Percentiles rank a stretch among this genome's conserved stretches.
Conservation (phyloP, 2,797 vertebrate species). For the Falco concolor region DNA sequence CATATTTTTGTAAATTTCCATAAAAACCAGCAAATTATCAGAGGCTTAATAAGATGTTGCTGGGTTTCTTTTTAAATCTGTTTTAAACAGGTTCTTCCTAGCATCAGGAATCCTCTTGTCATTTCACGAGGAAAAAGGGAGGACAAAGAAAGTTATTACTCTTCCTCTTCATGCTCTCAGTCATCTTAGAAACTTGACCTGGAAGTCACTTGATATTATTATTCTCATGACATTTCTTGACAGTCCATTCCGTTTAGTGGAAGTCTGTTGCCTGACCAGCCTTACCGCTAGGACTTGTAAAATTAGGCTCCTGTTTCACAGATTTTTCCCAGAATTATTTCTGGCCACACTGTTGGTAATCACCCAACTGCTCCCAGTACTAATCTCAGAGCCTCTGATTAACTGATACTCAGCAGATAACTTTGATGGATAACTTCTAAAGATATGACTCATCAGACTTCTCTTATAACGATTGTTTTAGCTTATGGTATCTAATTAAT, state of each 20-base stretch:
- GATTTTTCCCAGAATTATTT: neutral
- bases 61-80: neutral
- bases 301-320: neutral
- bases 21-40: neutral
- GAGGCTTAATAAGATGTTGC: neutral
- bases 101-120: neutral
- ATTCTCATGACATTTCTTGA: neutral
- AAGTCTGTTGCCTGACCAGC: neutral
- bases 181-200: neutral
- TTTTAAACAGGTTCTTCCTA: neutral
- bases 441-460: neutral
- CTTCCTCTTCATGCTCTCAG: neutral
- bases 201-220: neutral
- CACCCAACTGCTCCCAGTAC: neutral
- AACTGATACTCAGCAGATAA: neutral
- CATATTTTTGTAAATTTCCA: neutral
- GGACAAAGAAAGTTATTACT: neutral
- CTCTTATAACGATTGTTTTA: neutral
- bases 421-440: neutral
- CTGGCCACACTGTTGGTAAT: neutral
- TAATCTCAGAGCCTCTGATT: neutral
- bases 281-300: neutral
- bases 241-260: neutral
- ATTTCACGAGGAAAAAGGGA: neutral
- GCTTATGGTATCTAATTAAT: neutral